These are phyloP conservation scores for Mormyrops attenuatus DNA, from an alignment of 2,797 vertebrate species.

Conservation along the genomic window DNA sequence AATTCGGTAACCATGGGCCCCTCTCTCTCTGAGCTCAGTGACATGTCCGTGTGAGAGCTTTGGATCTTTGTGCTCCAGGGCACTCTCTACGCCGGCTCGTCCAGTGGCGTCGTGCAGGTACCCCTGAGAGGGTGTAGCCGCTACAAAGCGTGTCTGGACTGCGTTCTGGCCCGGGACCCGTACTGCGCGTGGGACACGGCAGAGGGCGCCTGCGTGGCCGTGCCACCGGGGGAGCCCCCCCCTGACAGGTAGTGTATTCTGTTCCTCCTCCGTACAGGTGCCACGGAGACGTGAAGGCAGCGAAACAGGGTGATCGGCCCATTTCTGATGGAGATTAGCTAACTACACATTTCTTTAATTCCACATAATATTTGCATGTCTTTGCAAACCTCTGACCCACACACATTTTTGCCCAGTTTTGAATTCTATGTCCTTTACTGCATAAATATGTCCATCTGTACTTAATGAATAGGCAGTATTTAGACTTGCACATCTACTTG, in stretches of 20 bases:
- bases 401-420: not conserved
- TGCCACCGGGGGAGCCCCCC: constrained; percentile 36
- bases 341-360: not conserved
- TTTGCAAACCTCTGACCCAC: not conserved
- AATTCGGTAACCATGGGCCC: not conserved
- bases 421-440: not conserved
- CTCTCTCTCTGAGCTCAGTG: not conserved
- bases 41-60: not conserved
- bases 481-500: not conserved
- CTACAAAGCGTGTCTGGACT: constrained; percentile 62
- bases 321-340: not conserved
- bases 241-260: not conserved
- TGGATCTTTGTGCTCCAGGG: constrained; percentile 39
- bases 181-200: constrained; percentile 66
- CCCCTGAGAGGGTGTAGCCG: constrained; percentile 55
- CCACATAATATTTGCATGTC: not conserved
- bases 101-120: constrained; percentile 58
- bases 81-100: constrained; percentile 64
- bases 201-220: constrained; percentile 38
- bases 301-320: no score
- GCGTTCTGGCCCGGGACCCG: constrained; percentile 68
- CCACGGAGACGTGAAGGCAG: not conserved
- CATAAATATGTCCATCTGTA: not conserved
- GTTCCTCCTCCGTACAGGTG: not conserved
- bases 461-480: not conserved